These are phyloP conservation scores for Dolichopus griseipennis DNA, from an alignment of 2,888 invertebrate genomes.

Conservation along the genomic window DNA sequence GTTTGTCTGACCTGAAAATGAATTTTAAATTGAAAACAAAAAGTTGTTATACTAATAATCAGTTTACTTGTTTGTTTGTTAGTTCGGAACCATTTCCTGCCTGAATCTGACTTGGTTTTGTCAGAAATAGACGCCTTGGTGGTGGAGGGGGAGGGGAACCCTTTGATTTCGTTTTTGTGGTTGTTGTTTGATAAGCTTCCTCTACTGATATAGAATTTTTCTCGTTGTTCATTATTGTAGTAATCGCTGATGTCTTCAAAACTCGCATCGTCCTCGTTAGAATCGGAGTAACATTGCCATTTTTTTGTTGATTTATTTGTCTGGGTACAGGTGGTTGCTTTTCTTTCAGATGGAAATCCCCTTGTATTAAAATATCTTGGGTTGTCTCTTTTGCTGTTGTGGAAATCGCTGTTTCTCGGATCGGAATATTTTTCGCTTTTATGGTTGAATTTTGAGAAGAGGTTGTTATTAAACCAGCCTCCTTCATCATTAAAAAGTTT, in stretches of 20 bases:
- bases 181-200: slow-evolving; percentile 17
- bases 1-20: slow-evolving; percentile 17
- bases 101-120: slow-evolving; percentile 23
- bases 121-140: slow-evolving; percentile 39
- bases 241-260: slow-evolving; percentile 48
- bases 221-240: slow-evolving; percentile 51
- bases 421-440: slow-evolving; percentile 11
- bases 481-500: slow-evolving; percentile 9
- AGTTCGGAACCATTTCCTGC: not conserved
- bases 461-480: slow-evolving; percentile 8
- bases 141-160: slow-evolving; percentile 37
- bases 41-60: not conserved
- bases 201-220: slow-evolving; percentile 44
- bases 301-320: slow-evolving; percentile 13
- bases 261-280: slow-evolving; percentile 23
- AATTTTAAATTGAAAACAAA: not conserved
- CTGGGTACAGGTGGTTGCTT: not conserved
- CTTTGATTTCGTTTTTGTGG: slow-evolving; percentile 21
- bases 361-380: not conserved
- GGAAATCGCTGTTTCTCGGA: slow-evolving; percentile 9
- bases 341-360: not conserved
- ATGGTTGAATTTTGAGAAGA: slow-evolving; percentile 10
- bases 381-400: slow-evolving; percentile 12
- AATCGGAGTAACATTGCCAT: slow-evolving; percentile 12
- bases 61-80: not conserved